Percentiles rank a stretch among this genome's conserved stretches.
These are phyloP conservation scores for Drosophila sproati DNA, from an alignment of 1,140 invertebrate species.

Conservation along the genomic window DNA sequence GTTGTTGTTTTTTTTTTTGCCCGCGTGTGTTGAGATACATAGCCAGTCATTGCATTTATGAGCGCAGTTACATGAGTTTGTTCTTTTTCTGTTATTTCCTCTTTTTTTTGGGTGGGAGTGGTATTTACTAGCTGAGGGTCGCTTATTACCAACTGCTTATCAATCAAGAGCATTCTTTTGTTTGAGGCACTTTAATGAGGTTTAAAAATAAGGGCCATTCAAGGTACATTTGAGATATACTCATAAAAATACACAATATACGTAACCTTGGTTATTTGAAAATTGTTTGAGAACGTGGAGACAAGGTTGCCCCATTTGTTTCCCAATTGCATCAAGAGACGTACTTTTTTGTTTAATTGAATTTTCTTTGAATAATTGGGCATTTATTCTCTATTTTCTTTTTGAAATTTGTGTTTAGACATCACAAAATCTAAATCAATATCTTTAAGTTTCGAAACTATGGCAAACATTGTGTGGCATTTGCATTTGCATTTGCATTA, in stretches of 20 bases:
- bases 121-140: slow-evolving; percentile 36
- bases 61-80: slow-evolving; percentile 48
- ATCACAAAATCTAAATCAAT: too few relatives aligned
- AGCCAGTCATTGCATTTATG: slow-evolving; percentile 68
- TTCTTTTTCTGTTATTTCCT: slow-evolving; percentile 3
- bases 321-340: too few relatives aligned
- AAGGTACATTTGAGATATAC: slow-evolving; percentile 1
- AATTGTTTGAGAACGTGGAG: not conserved
- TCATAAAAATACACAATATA: slow-evolving; percentile 4
- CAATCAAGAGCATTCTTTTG: slow-evolving; percentile 44
- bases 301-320: too few relatives aligned
- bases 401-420: too few relatives aligned
- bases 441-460: too few relatives aligned
- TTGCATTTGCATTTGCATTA: not conserved
- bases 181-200: not conserved
- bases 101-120: not conserved
- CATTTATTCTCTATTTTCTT: not conserved
- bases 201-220: slow-evolving; percentile 1
- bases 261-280: not conserved
- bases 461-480: too few relatives aligned
- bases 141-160: slow-evolving; percentile 60
- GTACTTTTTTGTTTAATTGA: too few relatives aligned
- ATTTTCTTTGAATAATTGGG: too few relatives aligned
- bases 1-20: slow-evolving; percentile 13
- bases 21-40: slow-evolving; percentile 46